phyloP scores from a whole-genome alignment of 2,113 vertebrate species.

The Marcusenius ussheri region DNA sequence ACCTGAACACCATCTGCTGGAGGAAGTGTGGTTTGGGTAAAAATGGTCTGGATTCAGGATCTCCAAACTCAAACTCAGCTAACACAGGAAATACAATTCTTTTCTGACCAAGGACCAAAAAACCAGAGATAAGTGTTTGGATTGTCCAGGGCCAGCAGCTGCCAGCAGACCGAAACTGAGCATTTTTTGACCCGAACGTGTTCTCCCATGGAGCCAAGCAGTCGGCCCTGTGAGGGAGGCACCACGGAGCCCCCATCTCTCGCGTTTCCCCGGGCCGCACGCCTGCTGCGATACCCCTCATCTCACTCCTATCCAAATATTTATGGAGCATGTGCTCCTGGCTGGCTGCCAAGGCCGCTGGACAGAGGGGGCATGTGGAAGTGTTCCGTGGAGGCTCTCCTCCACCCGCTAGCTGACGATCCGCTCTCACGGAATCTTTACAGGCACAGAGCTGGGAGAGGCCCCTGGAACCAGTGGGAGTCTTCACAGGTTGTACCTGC shows the following conservation, averaged over 20 bases:
- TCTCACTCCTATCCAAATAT: constrained; percentile 33
- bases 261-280: constrained; percentile 21
- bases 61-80: background rate
- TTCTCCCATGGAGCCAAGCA: background rate
- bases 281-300: constrained; percentile 29
- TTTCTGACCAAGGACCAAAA: background rate
- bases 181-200: background rate
- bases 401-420: background rate
- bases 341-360: constrained; percentile 2
- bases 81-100: background rate
- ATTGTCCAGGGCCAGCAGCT: background rate
- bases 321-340: constrained; percentile 23
- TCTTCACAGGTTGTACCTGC: background rate
- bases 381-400: background rate
- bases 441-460: background rate
- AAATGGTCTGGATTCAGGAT: background rate
- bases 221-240: background rate
- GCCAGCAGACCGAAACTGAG: background rate
- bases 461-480: background rate
- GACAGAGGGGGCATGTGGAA: background rate
- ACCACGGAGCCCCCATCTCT: constrained; percentile 23
- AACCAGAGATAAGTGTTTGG: background rate
- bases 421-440: background rate
- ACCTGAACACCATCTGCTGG: background rate
- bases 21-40: background rate